Evolutionary conservation across 2,888 invertebrate species (phyloP).

Genomic region (Ceriagrion tenellum): DNA sequence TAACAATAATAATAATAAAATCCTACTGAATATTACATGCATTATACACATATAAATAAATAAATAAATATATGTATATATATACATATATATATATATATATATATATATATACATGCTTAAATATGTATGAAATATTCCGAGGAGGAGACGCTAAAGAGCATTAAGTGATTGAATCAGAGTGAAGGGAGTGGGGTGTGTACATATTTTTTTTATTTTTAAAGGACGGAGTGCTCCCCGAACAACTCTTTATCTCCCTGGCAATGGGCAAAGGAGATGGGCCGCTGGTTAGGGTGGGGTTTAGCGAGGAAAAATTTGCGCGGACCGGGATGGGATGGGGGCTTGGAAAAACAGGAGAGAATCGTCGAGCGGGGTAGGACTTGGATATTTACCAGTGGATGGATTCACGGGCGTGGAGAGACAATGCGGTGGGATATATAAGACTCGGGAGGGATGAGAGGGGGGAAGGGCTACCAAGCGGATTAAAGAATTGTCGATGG

Average conservation of each 20-base stretch:
- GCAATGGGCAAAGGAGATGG: neutral
- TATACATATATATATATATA: neutral
- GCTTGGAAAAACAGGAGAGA: neutral
- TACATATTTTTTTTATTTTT: neutral
- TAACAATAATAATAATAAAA: neutral
- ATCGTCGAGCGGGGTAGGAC: neutral
- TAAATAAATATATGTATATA: neutral
- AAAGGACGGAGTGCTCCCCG: neutral
- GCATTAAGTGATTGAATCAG: constrained; percentile 65
- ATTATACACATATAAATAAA: too few relatives aligned
- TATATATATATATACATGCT: neutral
- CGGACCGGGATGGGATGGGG: neutral
- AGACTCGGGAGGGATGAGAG: neutral
- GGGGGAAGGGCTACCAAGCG: constrained; percentile 51
- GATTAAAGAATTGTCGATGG: constrained; percentile 66
- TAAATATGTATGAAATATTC: neutral
- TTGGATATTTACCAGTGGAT: constrained; percentile 10
- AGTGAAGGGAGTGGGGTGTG: neutral
- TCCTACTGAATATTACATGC: neutral
- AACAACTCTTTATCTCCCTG: constrained; percentile 14
- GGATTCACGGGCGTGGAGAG: constrained; percentile 56
- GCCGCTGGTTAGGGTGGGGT: neutral
- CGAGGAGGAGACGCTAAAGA: constrained; percentile 5
- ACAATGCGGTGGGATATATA: constrained; percentile 51
- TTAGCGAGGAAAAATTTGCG: neutral